Evolutionary conservation across 1,140 invertebrate species (phyloP), one percentile per base, ranked within the genome.

Genomic region (Venustaconcha ellipsiformis): DNA sequence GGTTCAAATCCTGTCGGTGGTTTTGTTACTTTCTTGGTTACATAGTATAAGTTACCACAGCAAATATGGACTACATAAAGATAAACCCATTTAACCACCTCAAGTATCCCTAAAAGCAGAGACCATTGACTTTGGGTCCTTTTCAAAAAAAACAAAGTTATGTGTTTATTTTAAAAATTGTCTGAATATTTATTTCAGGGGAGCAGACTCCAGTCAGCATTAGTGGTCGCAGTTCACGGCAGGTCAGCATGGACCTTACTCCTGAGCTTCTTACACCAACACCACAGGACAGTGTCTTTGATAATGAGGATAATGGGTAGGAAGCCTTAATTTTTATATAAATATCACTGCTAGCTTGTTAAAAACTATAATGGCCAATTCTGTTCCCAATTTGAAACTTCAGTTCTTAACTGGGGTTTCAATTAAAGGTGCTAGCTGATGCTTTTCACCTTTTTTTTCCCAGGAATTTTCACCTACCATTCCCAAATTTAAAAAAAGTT

Each of bases 161-260:
- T 48, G 6, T 48, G 37, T 48, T 48, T 5, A 48, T 48, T 48
- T 48, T 48, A 12, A 30, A 37, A 71, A 71, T 20, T 71, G 5
- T 18, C 58, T 64, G 12, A 58, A 70, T 58, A 67, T 70, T 66
- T 20, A 64, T 68, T 37, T 20, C 73, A 87, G 86, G 86, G 71
- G 86, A 87, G 67, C 82, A 83, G 55, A 83, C 77, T 1, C 75
- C 80, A 65, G 84, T 87, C 26, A 86, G 83, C 74, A 84, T 87
- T 0, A 86, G 80, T 73, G 82, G 82, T 17, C 78, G 85, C 55
- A 78, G 80, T 18, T 85, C 84, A 11, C 75, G 80, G 14, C 81
- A 81, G 57, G 82, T 83, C 37, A 81, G 83, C 75, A 67, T 67
- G 68, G 84, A 86, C 66, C 67, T 84, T 72, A 75, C 80, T 18